These are phyloP conservation scores for Tetraodon nigroviridis DNA, from an alignment of 2,113 vertebrate genomes.

Conservation along the genomic window DNA sequence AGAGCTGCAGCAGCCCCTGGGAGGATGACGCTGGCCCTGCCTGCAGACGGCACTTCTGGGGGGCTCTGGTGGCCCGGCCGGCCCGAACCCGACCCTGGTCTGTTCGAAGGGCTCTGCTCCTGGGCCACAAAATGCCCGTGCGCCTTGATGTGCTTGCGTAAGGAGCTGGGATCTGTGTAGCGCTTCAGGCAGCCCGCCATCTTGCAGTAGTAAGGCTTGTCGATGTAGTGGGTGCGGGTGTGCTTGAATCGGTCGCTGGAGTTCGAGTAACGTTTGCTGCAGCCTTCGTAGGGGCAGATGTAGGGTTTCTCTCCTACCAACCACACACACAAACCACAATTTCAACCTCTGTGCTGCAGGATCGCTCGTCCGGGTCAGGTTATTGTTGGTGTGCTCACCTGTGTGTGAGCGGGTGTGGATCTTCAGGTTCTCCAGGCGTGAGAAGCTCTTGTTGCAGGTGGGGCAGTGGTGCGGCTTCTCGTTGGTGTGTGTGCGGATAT, in stretches of 20 bases:
- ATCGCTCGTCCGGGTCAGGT: neutral
- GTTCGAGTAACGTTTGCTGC: constrained; percentile 98
- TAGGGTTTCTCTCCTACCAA: constrained; percentile 93
- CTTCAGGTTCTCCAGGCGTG: constrained; percentile 96
- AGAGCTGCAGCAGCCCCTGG: constrained; percentile 76
- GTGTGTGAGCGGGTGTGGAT: constrained; percentile 97
- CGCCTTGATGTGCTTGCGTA: constrained; percentile 99
- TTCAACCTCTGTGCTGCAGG: neutral
- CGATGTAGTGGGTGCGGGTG: constrained; percentile 96
- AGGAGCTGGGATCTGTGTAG: constrained; percentile 97
- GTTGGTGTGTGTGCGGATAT: constrained; percentile 95
- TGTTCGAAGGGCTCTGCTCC: constrained; percentile 70
- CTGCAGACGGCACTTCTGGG: constrained; percentile 68
- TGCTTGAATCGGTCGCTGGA: constrained; percentile 99
- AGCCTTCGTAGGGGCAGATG: constrained; percentile 94
- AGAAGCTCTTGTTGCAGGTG: constrained; percentile 97
- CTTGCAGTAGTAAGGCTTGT: constrained; percentile 99
- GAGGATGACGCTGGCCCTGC: constrained; percentile 80
- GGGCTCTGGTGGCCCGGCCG: constrained; percentile 7
- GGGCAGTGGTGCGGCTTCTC: constrained; percentile 96
- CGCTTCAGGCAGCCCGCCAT: constrained; percentile 96
- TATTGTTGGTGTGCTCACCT: constrained; percentile 70
- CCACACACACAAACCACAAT: neutral
- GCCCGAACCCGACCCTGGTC: constrained; percentile 51
- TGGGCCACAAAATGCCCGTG: constrained; percentile 90